Evolutionary conservation across 1,140 invertebrate genomes (phyloP), one percentile per base, ranked within the genome.

Genomic region (Caerostris darwini): DNA sequence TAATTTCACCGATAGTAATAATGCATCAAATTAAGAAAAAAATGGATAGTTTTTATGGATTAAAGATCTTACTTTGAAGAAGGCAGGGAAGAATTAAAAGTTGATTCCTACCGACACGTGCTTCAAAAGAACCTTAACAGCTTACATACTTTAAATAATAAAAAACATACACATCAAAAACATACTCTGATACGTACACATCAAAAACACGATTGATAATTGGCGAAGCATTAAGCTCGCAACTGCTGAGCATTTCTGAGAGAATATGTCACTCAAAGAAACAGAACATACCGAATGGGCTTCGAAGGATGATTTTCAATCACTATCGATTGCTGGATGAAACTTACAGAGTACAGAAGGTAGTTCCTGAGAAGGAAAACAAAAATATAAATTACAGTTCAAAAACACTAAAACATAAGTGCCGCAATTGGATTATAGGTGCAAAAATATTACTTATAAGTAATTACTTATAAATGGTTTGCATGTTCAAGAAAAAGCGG

Each of bases 331-430:
- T 77, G 50, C 71, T 77, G 34, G 71, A 50, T 77, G 71, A 77
- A 77, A 77, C 71, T 77, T 77, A 77, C 71, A 77, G 71, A 77
- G 71, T 50, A 77, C 34, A 12, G 71, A 77, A 50, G 71, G 71
- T 77, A 50, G 71, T 77, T 77, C 71, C 71, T 77, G 71, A 77
- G 71, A 77, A 77, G 71, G 71, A 77, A 77, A 77, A 77, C 71
- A 77, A 77, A 67, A 77, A 34, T 77, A 77, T 77, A 77, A 77
- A 77, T 77, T 77, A 77, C 34, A 77, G 71, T 77, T 77, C 71
- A 77, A 77, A 77, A 77, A 77, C 71, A 77, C 34, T 50, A 77
- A 53, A 77, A 77, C 34, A 77, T 77, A 77, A 53, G 71, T 77
- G 71, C 71, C 71, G 71, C 50, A 77, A 77, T 34, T 77, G 71